Conservation (phyloP, 2,797 vertebrate species). For the Tenualosa thibaudeaui region DNA sequence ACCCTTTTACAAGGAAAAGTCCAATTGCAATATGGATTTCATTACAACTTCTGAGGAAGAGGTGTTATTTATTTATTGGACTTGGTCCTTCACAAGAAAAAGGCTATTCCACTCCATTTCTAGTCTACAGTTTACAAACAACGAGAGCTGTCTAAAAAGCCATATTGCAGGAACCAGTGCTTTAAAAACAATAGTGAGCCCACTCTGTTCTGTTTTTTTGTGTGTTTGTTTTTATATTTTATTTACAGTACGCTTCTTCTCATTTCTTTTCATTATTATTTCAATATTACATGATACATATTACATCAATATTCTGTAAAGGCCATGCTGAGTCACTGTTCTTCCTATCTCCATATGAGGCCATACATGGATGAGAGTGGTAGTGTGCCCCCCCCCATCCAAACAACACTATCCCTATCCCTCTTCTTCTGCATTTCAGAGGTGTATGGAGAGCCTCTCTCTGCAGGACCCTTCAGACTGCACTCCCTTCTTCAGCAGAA, state of each 20-base stretch:
- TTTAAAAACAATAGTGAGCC: background rate
- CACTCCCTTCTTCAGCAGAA: background rate
- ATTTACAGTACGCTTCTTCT: background rate
- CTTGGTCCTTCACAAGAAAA: background rate
- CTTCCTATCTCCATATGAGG: background rate
- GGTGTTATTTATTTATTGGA: background rate
- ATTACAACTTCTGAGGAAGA: constrained; percentile 1
- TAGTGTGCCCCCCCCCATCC: background rate
- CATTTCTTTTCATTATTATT: too few species aligned
- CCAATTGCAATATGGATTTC: background rate
- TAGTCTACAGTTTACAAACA: background rate
- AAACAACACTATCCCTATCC: background rate
- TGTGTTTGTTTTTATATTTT: background rate
- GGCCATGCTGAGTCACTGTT: background rate
- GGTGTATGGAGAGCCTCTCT: background rate
- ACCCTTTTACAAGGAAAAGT: background rate
- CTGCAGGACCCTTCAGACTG: background rate
- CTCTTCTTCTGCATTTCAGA: background rate
- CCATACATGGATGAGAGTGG: background rate
- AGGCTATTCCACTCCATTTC: background rate
- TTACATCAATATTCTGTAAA: background rate
- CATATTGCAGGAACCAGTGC: background rate
- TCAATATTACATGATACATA: background rate
- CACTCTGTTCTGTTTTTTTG: background rate
- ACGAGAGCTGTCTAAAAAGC: background rate